Base-by-base conservation (phyloP, 2,888 invertebrate genomes). In the Rotaria sp. region DNA sequence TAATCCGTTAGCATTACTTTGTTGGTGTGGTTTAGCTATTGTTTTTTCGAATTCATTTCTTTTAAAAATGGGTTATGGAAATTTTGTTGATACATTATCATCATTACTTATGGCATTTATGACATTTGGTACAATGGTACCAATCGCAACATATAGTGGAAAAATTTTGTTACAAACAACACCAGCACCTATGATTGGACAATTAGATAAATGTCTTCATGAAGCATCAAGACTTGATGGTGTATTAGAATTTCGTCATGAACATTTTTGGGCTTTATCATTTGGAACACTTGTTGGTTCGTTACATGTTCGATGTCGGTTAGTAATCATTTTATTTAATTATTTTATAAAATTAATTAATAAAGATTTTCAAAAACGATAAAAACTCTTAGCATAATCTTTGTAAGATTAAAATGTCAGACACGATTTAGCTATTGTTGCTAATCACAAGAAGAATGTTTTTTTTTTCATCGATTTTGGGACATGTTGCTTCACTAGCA, bases 251-350 rank as follows among this genome's bases (percentile, higher is more conserved):
- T 92, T 94, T 88, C 90, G 93, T 87, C 92, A 93, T 88, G 93
- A 93, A 88, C 92, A 93, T 88, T 94, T 93, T 89, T 94, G 94
- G 94, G 93, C 93, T 15, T 90, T 93, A 50, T 93, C 93, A 75
- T 93, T 93, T 89, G 93, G 93, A 75, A 92, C 92, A 88, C 90
- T 93, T 90, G 93, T 93, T 89, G 89, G 89, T 88, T 80, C 55
- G 24, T 35, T 87, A 13, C 84, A 84, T 84, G 87, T 87, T 26
- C 59, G 87, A 41, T 80, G 80, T 45, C 41, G 80, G 80, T 80
- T 13, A 80, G 80, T 45, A n/a, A 26, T 13, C 24, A 41, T 13
- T 7, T n/a, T 35, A 24, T 35, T 35, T 0, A 8, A 18, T 15
- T 35, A 35, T 10, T 24, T 35, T 15, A 10, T 35, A 15, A 35